These are phyloP conservation scores for Ormyrus thymus DNA, from an alignment of 2,888 invertebrate genomes.

Conservation along the genomic window DNA sequence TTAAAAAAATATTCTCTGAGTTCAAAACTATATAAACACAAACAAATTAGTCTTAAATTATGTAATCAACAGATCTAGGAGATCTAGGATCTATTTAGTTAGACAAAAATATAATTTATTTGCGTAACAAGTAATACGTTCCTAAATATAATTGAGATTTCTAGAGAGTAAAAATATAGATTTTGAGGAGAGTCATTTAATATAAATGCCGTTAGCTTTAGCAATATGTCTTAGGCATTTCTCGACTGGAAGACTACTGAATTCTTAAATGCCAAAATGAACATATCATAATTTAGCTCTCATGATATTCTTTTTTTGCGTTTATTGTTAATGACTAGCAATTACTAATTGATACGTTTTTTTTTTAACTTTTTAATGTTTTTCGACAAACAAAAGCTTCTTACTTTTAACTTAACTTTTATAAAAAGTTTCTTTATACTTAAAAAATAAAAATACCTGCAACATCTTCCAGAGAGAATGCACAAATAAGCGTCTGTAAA, in stretches of 20 bases:
- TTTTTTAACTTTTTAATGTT: too few species aligned
- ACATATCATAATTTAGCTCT: too few species aligned
- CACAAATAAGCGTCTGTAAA: slow-evolving; percentile 68
- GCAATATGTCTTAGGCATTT: slow-evolving; percentile 68
- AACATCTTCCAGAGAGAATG: slow-evolving; percentile 68
- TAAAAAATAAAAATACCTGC: too few species aligned
- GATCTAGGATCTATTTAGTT: slow-evolving; percentile 71
- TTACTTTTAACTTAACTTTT: too few species aligned
- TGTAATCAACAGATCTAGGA: slow-evolving; percentile 60
- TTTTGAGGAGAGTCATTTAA: slow-evolving; percentile 66
- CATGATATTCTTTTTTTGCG: too few species aligned
- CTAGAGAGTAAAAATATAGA: slow-evolving; percentile 65
- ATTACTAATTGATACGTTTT: too few species aligned
- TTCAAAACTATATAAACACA: slow-evolving; percentile 55
- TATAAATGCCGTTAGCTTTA: slow-evolving; percentile 68
- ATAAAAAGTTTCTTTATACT: too few species aligned
- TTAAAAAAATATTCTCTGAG: slow-evolving; percentile 29
- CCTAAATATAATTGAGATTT: slow-evolving; percentile 68
- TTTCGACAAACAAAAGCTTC: too few species aligned
- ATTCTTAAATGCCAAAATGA: too few species aligned
- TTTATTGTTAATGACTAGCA: too few species aligned
- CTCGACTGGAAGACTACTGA: slow-evolving; percentile 63
- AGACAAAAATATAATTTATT: slow-evolving; percentile 68
- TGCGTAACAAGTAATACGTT: slow-evolving; percentile 68
- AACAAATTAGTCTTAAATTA: slow-evolving; percentile 57